Base-by-base conservation (phyloP, 2,797 vertebrate species). In the Sebastes reedi region DNA sequence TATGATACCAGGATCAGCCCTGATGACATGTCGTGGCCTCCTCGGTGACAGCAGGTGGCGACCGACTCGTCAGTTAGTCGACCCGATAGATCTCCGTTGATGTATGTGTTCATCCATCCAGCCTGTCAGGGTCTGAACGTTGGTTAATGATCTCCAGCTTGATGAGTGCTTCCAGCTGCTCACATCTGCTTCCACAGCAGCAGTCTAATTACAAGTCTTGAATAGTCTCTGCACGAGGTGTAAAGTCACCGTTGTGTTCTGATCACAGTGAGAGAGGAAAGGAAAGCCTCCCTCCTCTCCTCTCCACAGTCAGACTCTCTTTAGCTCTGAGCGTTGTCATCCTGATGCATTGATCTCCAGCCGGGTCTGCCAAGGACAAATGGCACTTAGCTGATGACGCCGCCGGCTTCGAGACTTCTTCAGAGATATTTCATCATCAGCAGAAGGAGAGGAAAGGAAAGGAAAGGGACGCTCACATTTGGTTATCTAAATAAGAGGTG, bases 371-470 rank as follows among this genome's bases (percentile, higher is more conserved):
- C 93, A 92, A 94, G 91, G 91, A 92, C 92, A 89, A 92, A 92
- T 87, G 80, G 89, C 92, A 94, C 92, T 95, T 94, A 93, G 94
- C 91, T 93, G 94, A 95, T 95, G 93, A 90, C 75, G 75, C 80
- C 13, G 76, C 87, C 81, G 80, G 88, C 82, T 90, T 79, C 75
- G 79, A 84, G 81, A 87, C 84, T 89, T 77, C 71, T 78, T 79
- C 13, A 7, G 73, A 90, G 89, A 88, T 87, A 88, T 92, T 91
- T 95, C 86, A 89, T 86, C 86, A 74, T 34, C 67, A 77, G 77
- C 60, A 72, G 61, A 72, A 24, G 34, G 39, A 80, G 79, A 68
- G 65, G 24, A 18, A 8, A 46, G 42, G 27, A 18, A 12, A 39
- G 59, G 62, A 72, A 75, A 65, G 4, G 27, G 29, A 46, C 56